These are phyloP conservation scores for Sciurus vulgaris DNA, from an alignment of 2,797 vertebrate genomes.

Conservation along the genomic window DNA sequence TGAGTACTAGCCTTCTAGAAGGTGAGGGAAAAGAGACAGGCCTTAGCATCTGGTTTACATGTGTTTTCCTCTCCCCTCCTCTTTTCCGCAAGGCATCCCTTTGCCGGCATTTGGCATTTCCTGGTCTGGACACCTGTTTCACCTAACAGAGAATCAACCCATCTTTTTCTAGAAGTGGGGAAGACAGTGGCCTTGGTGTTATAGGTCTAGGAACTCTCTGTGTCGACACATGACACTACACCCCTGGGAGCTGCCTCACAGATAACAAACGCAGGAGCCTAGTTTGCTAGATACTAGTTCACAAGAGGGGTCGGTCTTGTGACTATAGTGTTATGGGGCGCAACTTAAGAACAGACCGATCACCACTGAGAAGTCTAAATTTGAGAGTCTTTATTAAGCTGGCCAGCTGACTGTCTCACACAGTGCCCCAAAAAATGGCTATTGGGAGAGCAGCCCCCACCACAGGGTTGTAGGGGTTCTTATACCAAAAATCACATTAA, in stretches of 20 bases:
- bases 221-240: neutral
- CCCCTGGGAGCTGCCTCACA: neutral
- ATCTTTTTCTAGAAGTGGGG: neutral
- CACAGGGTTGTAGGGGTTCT: too few relatives aligned
- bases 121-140: neutral
- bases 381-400: too few relatives aligned
- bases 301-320: neutral
- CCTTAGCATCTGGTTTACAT: too few relatives aligned
- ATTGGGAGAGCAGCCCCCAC: too few relatives aligned
- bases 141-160: neutral
- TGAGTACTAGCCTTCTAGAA: neutral
- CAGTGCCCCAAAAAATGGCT: too few relatives aligned
- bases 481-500: too few relatives aligned
- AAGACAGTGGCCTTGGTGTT: neutral
- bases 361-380: too few relatives aligned
- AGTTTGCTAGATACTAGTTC: neutral
- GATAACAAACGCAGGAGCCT: neutral
- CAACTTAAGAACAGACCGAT: too few relatives aligned
- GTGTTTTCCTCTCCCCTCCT: neutral
- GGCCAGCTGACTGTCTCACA: too few relatives aligned
- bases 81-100: neutral
- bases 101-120: neutral
- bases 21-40: neutral
- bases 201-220: neutral
- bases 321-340: too few relatives aligned